phyloP scores from a whole-genome alignment of 2,888 invertebrate species.

The Limnephilus marmoratus region DNA sequence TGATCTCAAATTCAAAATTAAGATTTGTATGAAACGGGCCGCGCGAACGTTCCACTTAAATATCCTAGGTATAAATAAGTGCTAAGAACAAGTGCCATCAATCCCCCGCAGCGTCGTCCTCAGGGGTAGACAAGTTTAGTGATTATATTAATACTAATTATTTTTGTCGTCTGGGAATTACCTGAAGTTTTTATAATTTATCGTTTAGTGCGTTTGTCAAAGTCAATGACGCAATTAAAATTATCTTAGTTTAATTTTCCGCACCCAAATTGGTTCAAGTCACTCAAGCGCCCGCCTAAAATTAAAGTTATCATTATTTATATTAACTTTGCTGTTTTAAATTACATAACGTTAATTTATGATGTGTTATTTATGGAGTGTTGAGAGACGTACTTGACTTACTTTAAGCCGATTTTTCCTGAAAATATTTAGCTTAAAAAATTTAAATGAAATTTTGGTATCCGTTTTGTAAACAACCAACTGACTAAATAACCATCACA shows the following conservation, averaged over 20 bases:
- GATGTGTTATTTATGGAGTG: too few species aligned
- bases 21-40: too few species aligned
- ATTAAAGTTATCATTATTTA: too few species aligned
- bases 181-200: not conserved
- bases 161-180: not conserved
- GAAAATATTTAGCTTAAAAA: too few species aligned
- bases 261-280: not conserved
- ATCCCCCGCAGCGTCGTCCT: not conserved
- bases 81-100: not conserved
- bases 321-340: not conserved
- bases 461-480: too few species aligned
- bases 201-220: not conserved
- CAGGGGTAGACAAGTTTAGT: constrained; percentile 5
- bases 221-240: not conserved
- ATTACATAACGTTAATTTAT: not conserved
- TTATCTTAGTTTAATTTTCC: not conserved
- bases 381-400: too few species aligned
- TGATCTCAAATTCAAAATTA: too few species aligned
- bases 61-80: not conserved
- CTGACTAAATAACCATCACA: too few species aligned
- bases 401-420: too few species aligned
- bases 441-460: too few species aligned
- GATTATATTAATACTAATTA: not conserved
- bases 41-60: not conserved
- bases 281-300: not conserved